Base-by-base conservation (phyloP, 2,113 vertebrate genomes). In the Ceyx cyanopectus region DNA sequence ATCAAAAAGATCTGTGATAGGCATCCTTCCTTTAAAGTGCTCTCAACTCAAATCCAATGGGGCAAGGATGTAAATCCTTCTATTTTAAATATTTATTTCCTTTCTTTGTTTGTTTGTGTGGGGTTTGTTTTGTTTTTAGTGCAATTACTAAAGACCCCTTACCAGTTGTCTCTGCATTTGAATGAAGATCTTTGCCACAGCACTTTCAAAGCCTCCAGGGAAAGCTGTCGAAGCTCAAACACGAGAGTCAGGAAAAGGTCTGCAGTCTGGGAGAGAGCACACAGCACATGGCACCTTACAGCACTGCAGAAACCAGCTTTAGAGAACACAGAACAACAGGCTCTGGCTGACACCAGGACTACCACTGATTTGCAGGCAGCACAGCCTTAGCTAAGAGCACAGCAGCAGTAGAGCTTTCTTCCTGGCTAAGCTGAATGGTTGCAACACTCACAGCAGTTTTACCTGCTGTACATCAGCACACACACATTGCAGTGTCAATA, bases 91-190 rank as follows among this genome's bases (percentile, higher is more conserved):
- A 89, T 27, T 62, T 14, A 40, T 43, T 66, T 67, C 0, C 69
- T 77, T 62, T 23, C 37, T 37, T 37, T 37, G 37, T 37, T 37
- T 37, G 37, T 37, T 37, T 37, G 37, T 37, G 37, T 37, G 37
- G 37, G 37, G 37, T 37, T 37, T 37, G 37, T 37, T 37, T 37
- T 37, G 37, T 4, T 37, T 46, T 30, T 51, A 72, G 54, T 14
- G 12, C 19, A 61, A 5, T 53, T 76, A 37, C n/a, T 58, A 26
- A 68, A 68, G n/a, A 15, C 10, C 12, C 57, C 98, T 97, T 93
- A 98, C 98, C 98, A 98, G 87, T 98, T 97, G 91, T 98, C 97
- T 74, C 86, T 96, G 81, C 98, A 98, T 93, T 98, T 98, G 88
- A 98, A 98, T 5, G 98, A 98, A 7, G 97, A 97, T 45, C 96